Evolutionary conservation across 2,888 invertebrate species (phyloP), one percentile per base, ranked within the genome.

Genomic region (Amiota minor): DNA sequence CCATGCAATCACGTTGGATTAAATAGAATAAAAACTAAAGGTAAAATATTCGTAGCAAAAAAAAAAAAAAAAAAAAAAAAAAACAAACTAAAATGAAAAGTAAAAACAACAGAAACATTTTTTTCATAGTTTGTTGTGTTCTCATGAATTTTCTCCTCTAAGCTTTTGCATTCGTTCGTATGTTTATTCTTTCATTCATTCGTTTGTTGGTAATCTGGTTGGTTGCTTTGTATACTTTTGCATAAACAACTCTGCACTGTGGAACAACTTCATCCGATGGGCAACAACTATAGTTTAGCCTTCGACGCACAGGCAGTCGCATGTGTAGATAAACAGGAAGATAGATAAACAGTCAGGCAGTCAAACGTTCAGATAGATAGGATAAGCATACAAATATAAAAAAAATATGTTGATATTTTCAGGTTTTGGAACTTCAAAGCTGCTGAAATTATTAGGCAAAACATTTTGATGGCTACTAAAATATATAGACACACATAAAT

Each of bases 81-180:
- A 53, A 4, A 53, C 14, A 14, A 53, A 4, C 53, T 6, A 53
- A 53, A 53, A 53, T 53, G 35, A 35, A 35, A 35, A 18, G 20
- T 9, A 59, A 16, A 20, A 59, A 59, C 59, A 4, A 23, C 18
- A 59, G 12, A 59, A 59, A 18, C 23, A 59, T 11, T 59, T 20
- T 59, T 59, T 59, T 59, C 12, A 59, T 23, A 18, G 59, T 59
- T 59, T 14, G 56, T 56, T 56, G 56, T 9, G 18, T 56, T 56
- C 18, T 56, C 11, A 1, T 9, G 3, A 23, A 23, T 23, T 2
- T 3, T 23, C 2, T 3, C 1, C 23, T 23, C 1, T 23, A n/a
- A n/a, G 23, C 23, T 23, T 23, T 2, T 8, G 35, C 35, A 35
- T 35, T 35, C 35, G 35, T 6, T 35, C 35, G 35, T 3, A 35